Percentiles rank a stretch among this genome's conserved stretches.
Evolutionary conservation across 2,113 vertebrate genomes (phyloP).

Genomic region (Tor tambroides): DNA sequence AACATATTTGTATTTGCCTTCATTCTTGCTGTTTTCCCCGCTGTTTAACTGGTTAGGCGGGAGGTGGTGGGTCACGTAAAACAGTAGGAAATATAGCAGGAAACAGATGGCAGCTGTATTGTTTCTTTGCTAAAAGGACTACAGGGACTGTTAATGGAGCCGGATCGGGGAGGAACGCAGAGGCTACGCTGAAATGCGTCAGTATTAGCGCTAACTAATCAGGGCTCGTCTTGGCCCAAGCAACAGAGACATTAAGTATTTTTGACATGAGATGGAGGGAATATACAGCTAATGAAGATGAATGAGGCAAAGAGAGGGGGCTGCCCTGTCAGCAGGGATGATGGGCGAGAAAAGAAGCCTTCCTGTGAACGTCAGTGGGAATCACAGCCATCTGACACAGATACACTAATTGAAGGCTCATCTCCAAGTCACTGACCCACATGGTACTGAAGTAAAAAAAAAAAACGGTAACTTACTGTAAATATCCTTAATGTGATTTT

Average conservation of each 20-base stretch:
- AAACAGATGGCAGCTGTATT: conserved; percentile 64
- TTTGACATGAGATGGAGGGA: conserved; percentile 61
- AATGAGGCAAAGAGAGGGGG: conserved; percentile 55
- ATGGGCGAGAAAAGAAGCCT: conserved; percentile 7
- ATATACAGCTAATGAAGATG: conserved; percentile 66
- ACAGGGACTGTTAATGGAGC: conserved; percentile 50
- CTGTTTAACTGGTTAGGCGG: conserved; percentile 40
- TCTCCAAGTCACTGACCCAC: not conserved
- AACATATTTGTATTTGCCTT: conserved; percentile 47
- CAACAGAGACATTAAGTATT: conserved; percentile 60
- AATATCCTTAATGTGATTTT: not conserved
- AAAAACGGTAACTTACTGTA: not conserved
- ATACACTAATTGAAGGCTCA: conserved; percentile 22
- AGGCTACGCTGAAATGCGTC: conserved; percentile 41
- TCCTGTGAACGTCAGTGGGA: conserved; percentile 31
- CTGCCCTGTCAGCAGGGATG: conserved; percentile 43
- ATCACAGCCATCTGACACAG: conserved; percentile 20
- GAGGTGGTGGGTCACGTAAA: conserved; percentile 34
- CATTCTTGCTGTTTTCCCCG: conserved; percentile 37
- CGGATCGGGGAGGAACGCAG: conserved; percentile 7
- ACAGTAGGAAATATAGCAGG: conserved; percentile 46
- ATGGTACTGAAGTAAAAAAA: not conserved
- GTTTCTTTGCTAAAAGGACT: conserved; percentile 58
- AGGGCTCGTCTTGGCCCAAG: conserved; percentile 30
- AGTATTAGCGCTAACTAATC: conserved; percentile 61